Base-by-base conservation (phyloP, 2,797 vertebrate genomes). In the Podarcis lilfordi region DNA sequence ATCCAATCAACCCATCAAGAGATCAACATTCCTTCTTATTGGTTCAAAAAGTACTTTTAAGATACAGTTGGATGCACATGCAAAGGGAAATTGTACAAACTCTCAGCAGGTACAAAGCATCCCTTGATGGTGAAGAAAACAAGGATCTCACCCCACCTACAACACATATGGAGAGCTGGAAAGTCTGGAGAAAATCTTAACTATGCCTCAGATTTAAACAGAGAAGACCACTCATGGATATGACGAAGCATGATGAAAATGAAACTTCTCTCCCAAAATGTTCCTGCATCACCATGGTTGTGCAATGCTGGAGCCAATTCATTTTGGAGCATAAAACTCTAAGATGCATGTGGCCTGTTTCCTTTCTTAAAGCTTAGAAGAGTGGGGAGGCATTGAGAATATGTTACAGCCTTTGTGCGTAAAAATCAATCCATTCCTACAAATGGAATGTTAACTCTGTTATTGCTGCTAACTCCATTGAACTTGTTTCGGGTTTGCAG, bases 1-100 rank as follows among this genome's bases (percentile, higher is more conserved):
- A 50, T 88, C 92, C 91, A 93, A 91, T 90, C 92, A 92, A 91
- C 55, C 88, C 66, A 85, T 66, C 90, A 13, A 10, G 45, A 88
- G 82, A 80, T 69, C 50, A 89, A 61, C 86, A 87, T 69, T 76
- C 40, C 85, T 77, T 82, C 59, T 79, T 89, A 88, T 69, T 59
- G 43, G 92, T 40, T 80, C 88, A 75, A 85, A 88, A 55, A 1
- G 35, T 75, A 85, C 61, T 64, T 8, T 90, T 78, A 84, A 84
- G 71, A 3, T 5, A 11, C 6, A 88, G 86, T 86, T 4, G 2
- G 1, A 0, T 45, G 29, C 71, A 86, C 61, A 25, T 8, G n/a
- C 1, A n/a, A 72, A 77, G 0, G 10, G 4, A 87, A 69, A 15
- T 43, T 3, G 0, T 0, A 32, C 55, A 89, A 45, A n/a, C 2